phyloP scores from a whole-genome alignment of 92 coral and sea anemone genomes.

The Paragorgia papillata region DNA sequence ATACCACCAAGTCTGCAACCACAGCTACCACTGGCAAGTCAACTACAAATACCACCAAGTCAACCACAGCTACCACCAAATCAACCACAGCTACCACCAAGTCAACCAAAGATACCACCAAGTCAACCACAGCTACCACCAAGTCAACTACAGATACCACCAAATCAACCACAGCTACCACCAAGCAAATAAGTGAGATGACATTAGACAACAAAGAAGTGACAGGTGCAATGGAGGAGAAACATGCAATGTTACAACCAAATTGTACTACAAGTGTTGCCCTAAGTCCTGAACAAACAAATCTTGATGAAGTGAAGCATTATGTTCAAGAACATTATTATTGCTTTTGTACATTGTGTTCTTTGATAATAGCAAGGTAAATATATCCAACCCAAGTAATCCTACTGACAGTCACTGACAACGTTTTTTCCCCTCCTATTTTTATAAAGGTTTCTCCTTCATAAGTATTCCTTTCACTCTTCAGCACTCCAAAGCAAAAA shows the following conservation, averaged over 20 bases:
- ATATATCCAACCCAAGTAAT: not conserved
- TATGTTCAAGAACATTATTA: conserved; percentile 10
- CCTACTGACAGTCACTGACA: too few species aligned
- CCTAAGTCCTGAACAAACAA: not conserved
- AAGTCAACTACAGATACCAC: too few species aligned
- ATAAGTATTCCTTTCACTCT: conserved; percentile 7
- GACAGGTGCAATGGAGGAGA: not conserved
- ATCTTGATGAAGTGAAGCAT: not conserved
- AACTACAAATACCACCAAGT: too few species aligned
- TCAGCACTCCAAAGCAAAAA: not conserved
- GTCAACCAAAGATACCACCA: too few species aligned
- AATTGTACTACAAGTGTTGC: not conserved
- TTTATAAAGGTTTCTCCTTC: not conserved
- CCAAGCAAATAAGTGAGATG: not conserved
- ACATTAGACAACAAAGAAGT: not conserved
- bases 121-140: not conserved
- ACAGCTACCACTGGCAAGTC: too few species aligned
- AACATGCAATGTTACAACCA: not conserved
- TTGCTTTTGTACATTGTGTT: conserved; percentile 29
- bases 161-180: not conserved
- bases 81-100: too few species aligned
- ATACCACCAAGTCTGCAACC: too few species aligned
- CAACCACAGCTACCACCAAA: too few species aligned
- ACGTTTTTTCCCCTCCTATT: not conserved
- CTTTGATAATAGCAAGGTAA: conserved; percentile 22